These are phyloP conservation scores for Myanophis thanlyinensis DNA, from an alignment of 2,113 vertebrate genomes.

Conservation along the genomic window DNA sequence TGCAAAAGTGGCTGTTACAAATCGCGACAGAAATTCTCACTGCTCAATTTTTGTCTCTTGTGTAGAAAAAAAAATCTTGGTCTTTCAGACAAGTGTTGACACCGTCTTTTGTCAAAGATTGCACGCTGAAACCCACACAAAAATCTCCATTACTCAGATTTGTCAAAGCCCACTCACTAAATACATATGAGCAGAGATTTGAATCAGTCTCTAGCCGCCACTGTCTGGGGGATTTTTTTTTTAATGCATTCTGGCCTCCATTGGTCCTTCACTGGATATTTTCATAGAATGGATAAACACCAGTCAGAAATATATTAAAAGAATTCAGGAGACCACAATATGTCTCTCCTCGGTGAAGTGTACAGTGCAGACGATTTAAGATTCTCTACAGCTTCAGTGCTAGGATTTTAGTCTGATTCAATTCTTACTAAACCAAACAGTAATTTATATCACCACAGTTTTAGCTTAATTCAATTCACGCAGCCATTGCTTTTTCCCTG, in stretches of 20 bases:
- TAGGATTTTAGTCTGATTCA: not conserved
- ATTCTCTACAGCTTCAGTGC: not conserved
- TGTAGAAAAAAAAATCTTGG: not conserved
- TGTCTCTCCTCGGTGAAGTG: not conserved
- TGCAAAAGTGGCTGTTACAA: not conserved
- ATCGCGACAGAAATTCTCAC: not conserved
- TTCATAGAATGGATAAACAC: not conserved
- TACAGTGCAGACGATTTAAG: not conserved
- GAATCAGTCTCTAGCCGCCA: not conserved
- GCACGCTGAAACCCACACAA: not conserved
- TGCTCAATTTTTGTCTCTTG: not conserved
- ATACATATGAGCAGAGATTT: not conserved
- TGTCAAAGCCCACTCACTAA: not conserved
- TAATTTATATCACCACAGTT: constrained; percentile 6
- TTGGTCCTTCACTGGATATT: not conserved
- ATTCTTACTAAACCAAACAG: constrained; percentile 8
- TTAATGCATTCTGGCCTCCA: not conserved
- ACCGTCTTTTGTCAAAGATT: not conserved
- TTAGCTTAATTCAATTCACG: constrained; percentile 16
- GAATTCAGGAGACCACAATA: not conserved
- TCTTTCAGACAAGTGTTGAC: not conserved
- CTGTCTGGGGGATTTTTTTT: not conserved
- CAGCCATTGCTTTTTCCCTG: not conserved
- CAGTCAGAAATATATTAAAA: not conserved
- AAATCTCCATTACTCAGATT: not conserved